These are phyloP conservation scores for Passerina amoena DNA, from an alignment of 2,113 vertebrate species.

Conservation along the genomic window DNA sequence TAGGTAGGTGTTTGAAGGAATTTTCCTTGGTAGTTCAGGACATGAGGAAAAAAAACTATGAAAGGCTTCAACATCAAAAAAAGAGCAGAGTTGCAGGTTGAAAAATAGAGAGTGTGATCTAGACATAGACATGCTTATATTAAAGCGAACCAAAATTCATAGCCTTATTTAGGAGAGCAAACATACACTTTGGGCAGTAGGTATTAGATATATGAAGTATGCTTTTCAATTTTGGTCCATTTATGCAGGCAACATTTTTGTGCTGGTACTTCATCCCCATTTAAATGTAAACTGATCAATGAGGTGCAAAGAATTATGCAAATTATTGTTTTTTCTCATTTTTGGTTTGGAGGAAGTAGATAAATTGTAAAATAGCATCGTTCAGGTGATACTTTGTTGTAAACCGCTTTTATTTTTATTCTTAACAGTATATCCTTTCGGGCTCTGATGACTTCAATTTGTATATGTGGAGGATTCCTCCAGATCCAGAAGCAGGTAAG, in stretches of 20 bases:
- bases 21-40: background rate
- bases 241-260: background rate
- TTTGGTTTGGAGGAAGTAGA: background rate
- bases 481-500: constrained; percentile 93
- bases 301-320: background rate
- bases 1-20: background rate
- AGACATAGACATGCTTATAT: background rate
- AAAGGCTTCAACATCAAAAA: background rate
- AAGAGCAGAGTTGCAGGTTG: background rate
- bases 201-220: background rate
- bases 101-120: background rate
- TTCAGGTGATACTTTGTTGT: background rate
- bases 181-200: background rate
- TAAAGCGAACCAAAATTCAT: background rate
- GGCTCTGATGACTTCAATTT: constrained; percentile 99
- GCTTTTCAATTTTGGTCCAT: background rate
- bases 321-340: background rate
- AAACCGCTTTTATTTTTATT: constrained; percentile 50
- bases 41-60: background rate
- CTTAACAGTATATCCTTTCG: constrained; percentile 93
- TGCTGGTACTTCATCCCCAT: background rate
- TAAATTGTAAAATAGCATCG: background rate
- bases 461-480: constrained; percentile 99
- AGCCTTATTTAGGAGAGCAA: background rate
- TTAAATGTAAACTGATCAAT: background rate